Conservation (phyloP, 2,888 invertebrate genomes). For the Hylaea fasciaria region DNA sequence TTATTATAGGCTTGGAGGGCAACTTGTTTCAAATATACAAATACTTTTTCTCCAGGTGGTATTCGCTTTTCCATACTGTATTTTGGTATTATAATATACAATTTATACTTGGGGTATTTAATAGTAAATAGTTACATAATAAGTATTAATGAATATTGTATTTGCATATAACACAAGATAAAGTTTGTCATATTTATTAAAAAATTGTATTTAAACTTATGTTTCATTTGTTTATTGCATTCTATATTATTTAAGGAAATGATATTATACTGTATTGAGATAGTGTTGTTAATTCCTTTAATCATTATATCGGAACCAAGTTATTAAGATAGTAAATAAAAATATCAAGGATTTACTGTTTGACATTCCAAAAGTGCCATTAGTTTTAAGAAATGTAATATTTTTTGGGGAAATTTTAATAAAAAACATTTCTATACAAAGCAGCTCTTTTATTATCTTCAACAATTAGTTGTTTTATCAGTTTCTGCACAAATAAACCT, state of each 20-base stretch:
- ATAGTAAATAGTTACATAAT: no score
- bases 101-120: no score
- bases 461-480: background rate
- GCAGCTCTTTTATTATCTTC: slow-evolving; percentile 9
- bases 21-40: no score
- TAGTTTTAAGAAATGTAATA: slow-evolving; percentile 40
- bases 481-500: background rate
- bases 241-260: background rate
- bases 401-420: slow-evolving; percentile 24
- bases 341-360: slow-evolving; percentile 16
- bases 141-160: background rate
- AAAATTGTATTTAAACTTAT: no score
- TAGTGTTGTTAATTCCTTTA: no score
- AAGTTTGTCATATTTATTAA: background rate
- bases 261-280: background rate
- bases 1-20: slow-evolving; percentile 2
- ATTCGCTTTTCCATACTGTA: no score
- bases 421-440: slow-evolving; percentile 15
- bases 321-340: background rate
- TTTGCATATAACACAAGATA: background rate
- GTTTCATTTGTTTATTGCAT: no score
- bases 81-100: background rate
- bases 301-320: background rate
- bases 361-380: slow-evolving; percentile 44
- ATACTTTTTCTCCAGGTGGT: no score